These are phyloP conservation scores for Lepidurus packardi DNA, from an alignment of 1,140 invertebrate genomes.

Conservation along the genomic window DNA sequence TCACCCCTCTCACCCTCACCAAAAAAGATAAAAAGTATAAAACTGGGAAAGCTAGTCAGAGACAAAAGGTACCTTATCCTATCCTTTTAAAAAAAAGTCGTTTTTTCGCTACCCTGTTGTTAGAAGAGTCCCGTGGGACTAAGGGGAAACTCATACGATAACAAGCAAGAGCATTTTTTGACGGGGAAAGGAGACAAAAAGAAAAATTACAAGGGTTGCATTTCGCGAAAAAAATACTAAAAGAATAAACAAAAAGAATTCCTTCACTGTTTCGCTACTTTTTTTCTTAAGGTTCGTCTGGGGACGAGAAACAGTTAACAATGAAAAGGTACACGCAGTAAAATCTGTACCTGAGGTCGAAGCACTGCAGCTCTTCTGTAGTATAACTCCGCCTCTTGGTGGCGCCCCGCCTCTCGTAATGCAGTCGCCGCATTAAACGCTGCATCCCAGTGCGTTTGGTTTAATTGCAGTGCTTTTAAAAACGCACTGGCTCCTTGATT, in stretches of 20 bases:
- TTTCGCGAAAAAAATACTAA: neutral
- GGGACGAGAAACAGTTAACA: neutral
- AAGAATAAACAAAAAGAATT: neutral
- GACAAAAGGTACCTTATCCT: constrained; percentile 17
- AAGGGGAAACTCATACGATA: constrained; percentile 1
- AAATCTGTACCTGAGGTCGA: constrained; percentile 26
- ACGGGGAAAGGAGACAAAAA: neutral
- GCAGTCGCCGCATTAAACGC: constrained; percentile 52
- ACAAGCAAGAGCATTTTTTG: neutral
- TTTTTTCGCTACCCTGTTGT: neutral
- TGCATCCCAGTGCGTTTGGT: constrained; percentile 48
- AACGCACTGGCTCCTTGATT: neutral
- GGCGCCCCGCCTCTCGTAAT: constrained; percentile 46
- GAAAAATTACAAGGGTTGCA: neutral
- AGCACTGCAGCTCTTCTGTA: constrained; percentile 42
- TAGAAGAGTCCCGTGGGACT: neutral
- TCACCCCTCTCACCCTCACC: neutral
- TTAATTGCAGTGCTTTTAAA: neutral
- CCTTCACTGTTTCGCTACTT: neutral
- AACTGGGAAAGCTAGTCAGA: constrained; percentile 2
- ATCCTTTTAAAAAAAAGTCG: neutral
- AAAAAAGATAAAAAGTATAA: neutral
- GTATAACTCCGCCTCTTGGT: constrained; percentile 47
- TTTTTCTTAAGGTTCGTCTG: neutral
- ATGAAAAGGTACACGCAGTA: no score